These are phyloP conservation scores for Trichogramma dendrolimi DNA, from an alignment of 2,888 invertebrate genomes.

Conservation along the genomic window DNA sequence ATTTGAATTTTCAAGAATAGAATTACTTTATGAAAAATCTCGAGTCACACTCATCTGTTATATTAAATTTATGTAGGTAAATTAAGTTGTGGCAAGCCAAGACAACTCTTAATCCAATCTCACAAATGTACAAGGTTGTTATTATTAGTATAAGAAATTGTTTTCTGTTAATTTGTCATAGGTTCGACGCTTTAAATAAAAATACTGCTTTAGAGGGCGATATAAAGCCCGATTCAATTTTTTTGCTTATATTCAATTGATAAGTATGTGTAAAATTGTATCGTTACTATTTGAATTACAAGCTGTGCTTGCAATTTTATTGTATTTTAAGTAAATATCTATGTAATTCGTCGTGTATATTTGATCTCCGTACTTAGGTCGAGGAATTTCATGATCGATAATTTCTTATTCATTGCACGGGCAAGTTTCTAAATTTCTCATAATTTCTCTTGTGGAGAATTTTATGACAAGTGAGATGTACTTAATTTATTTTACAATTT, in stretches of 20 bases:
- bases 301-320: conserved; percentile 16
- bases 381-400: not conserved
- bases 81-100: too few relatives aligned
- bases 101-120: conserved; percentile 7
- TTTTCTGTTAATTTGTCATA: conserved; percentile 29
- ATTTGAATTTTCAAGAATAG: too few relatives aligned
- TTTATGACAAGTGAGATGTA: conserved; percentile 11
- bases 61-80: too few relatives aligned
- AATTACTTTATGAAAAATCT: too few relatives aligned
- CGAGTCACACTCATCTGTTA: too few relatives aligned
- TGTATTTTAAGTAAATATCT: conserved; percentile 14
- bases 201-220: conserved; percentile 9
- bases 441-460: conserved; percentile 12
- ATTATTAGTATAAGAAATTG: conserved; percentile 29
- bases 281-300: too few relatives aligned
- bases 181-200: conserved; percentile 26
- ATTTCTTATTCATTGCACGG: not conserved
- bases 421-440: conserved; percentile 5
- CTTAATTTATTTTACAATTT: conserved; percentile 14
- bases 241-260: too few relatives aligned
- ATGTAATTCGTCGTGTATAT: conserved; percentile 18
- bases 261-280: too few relatives aligned
- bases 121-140: conserved; percentile 28
- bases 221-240: not conserved
- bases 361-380: conserved; percentile 8